phyloP scores from a whole-genome alignment of 2,797 vertebrate genomes.

The Rhinogobio ventralis region DNA sequence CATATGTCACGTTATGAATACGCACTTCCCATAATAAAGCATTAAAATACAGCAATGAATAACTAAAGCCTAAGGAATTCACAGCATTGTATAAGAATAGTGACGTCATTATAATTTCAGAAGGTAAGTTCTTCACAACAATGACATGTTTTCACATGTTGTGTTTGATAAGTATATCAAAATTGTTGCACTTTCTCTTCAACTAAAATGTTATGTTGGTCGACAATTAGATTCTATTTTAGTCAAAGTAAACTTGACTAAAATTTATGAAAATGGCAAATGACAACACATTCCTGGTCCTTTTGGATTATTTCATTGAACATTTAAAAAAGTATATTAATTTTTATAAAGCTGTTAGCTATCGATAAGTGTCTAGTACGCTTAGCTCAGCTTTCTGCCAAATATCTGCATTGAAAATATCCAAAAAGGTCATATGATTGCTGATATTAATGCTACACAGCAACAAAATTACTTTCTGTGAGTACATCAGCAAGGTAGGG shows the following conservation, averaged over 20 bases:
- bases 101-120: background rate
- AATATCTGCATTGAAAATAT: background rate
- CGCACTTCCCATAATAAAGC: background rate
- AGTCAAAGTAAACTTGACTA: background rate
- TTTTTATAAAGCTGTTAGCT: background rate
- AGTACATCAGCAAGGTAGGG: background rate
- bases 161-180: background rate
- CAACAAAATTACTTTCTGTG: background rate
- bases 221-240: background rate
- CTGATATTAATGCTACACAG: background rate
- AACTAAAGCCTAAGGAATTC: background rate
- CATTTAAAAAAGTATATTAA: background rate
- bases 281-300: background rate
- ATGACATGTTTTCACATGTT: background rate
- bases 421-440: background rate
- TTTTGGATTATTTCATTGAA: background rate
- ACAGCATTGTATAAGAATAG: background rate
- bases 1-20: background rate
- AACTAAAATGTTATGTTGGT: background rate
- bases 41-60: background rate
- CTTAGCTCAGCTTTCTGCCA: too few relatives aligned
- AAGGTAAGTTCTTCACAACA: background rate
- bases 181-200: background rate
- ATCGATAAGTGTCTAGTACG: background rate
- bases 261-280: background rate